Base-by-base conservation (phyloP, 1,140 invertebrate species). In the Drosophila pseudoobscura region DNA sequence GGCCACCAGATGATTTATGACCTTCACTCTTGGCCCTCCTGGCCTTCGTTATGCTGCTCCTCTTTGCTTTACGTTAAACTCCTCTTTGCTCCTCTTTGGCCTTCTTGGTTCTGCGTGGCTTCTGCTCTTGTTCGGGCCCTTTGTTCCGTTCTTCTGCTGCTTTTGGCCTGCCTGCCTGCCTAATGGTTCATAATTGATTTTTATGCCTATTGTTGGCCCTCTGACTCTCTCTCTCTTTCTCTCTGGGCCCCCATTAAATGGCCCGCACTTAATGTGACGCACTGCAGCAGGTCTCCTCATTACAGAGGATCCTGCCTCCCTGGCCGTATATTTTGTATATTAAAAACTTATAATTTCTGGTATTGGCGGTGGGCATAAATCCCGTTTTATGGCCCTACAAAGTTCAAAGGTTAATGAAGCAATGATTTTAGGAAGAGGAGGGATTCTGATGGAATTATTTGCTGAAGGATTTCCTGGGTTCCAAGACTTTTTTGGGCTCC, bases 161-260 rank as follows among this genome's bases (percentile, higher is more conserved):
- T 39, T 39, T 39, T 39, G 75, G 58, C 60, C 58, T 54, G 47
- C 24, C 58, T 54, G 47, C 24, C 24, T 26, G 73, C 53, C 82
- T 85, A 87, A 87, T 85, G 80, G 82, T 64, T 85, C 82, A 85
- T 85, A 85, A 85, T 85, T 85, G 80, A 85, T 85, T 85, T 83
- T 85, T 85, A 85, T 85, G 80, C 80, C 80, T 80, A 87, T 85
- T 85, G 80, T 77, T 70, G 61, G 73, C 59, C 63, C 59, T 75
- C 54, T 60, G 66, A 62, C 29, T 41, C 44, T 11, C 11, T 65
- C 24, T 26, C 24, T 26, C 29, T 41, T 35, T 11, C 11, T 65
- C 24, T 26, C 24, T 26, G 24, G n/a, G 53, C 62, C 63, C 35
- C 50, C 31, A 69, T 85, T 65, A 85, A 85, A 85, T 85, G 80